phyloP scores from a whole-genome alignment of 2,888 invertebrate genomes.

The Euplagia quadripunctaria region DNA sequence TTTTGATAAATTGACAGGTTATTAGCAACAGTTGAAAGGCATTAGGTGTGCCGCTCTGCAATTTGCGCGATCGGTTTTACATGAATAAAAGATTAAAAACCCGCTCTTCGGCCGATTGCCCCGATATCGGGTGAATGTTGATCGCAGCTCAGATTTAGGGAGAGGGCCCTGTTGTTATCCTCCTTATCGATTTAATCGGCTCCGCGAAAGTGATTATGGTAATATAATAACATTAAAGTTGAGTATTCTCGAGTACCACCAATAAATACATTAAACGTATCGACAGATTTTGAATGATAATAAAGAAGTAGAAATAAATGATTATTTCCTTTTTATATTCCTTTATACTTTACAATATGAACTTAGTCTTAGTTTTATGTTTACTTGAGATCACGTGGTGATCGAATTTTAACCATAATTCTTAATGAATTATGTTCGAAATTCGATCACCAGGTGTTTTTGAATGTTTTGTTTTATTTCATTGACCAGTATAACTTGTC shows the following conservation, averaged over 20 bases:
- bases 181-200: slow-evolving; percentile 59
- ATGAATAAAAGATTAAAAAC: slow-evolving; percentile 84
- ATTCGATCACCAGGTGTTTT: too few species aligned
- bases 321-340: too few species aligned
- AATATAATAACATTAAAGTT: slow-evolving; percentile 43
- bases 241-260: neutral
- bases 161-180: slow-evolving; percentile 62
- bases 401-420: too few species aligned
- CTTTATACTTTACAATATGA: too few species aligned
- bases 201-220: slow-evolving; percentile 47
- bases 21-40: slow-evolving; percentile 88
- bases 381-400: too few species aligned
- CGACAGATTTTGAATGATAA: too few species aligned
- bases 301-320: too few species aligned
- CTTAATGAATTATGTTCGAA: too few species aligned
- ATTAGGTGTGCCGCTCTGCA: slow-evolving; percentile 85
- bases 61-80: slow-evolving; percentile 79
- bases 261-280: too few species aligned
- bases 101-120: slow-evolving; percentile 75
- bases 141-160: slow-evolving; percentile 66
- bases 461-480: too few species aligned
- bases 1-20: slow-evolving; percentile 87
- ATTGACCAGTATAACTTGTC: too few species aligned
- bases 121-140: slow-evolving; percentile 70
- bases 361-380: too few species aligned